Base-by-base conservation (phyloP, 2,888 invertebrate species). In the Augochlorella aurata region DNA sequence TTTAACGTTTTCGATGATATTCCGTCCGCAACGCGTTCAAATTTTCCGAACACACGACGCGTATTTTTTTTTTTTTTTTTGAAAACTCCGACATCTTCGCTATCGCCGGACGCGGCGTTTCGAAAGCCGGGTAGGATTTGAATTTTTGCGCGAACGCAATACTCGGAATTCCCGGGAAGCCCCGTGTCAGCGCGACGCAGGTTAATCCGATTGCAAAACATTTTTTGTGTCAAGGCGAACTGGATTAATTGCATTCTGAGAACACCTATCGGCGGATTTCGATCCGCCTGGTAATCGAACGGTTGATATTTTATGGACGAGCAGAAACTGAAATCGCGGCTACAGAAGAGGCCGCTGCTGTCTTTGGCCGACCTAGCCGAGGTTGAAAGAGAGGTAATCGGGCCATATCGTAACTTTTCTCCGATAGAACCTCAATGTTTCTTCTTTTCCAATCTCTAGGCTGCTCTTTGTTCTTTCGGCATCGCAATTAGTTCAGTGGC, bases 401-500 rank as follows among this genome's bases (percentile, higher is more conserved):
- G 58, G 8, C 38, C 72, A 16, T 63, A n/a, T 38, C 72, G 38
- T 8, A 44, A 49, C 38, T 24, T 44, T n/a, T 14, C 7, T n/a
- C 12, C 61, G 5, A n/a, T n/a, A 18, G 47, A 21, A 50, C 63
- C 50, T 65, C n/a, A 21, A 65, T 50, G 47, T 72, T 68, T 74
- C 47, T 16, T 38, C n/a, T n/a, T n/a, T 49, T 44, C 24, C 38
- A n/a, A 44, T n/a, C 44, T 47, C 21, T 47, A 16, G 58, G 38
- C 24, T n/a, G 24, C 18, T 9, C 63, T 63, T 75, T 21, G 74
- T 80, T 75, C 68, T 78, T 79, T 77, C 71, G 47, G 52, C 68
- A 45, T 81, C 44, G 77, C 81, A 85, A 87, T 87, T 87, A 85
- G 78, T 82, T 83, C 65, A 58, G 65, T 71, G 72, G 71, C 66